Percentiles rank a stretch among this genome's conserved stretches.
Conservation (phyloP, 2,113 vertebrate genomes). For the Perca fluviatilis region DNA sequence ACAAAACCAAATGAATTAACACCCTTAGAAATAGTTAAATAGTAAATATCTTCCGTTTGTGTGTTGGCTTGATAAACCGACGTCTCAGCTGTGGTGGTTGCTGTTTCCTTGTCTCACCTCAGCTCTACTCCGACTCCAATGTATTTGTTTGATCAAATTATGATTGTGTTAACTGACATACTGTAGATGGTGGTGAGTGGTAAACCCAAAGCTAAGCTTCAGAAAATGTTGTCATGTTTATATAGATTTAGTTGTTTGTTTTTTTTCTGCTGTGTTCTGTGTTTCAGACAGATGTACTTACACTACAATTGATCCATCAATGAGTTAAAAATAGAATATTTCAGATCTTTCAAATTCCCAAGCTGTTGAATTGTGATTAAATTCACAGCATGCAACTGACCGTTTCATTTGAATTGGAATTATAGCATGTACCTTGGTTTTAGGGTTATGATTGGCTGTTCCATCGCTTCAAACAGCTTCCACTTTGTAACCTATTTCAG, state of each 20-base stretch:
- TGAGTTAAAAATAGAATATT: background rate
- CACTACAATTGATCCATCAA: constrained; percentile 23
- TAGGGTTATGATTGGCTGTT: background rate
- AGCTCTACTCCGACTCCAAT: background rate
- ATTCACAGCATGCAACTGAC: background rate
- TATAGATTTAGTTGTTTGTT: background rate
- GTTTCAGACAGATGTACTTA: constrained; percentile 19
- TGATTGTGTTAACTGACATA: constrained; percentile 30
- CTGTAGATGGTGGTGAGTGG: background rate
- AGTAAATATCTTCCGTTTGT: background rate
- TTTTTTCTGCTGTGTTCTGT: background rate
- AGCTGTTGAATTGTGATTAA: background rate
- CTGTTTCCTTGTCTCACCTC: background rate
- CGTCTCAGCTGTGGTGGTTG: background rate
- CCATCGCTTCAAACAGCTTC: background rate
- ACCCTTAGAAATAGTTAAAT: too few relatives aligned
- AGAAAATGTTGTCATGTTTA: background rate
- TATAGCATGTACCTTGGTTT: background rate
- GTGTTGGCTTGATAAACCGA: background rate
- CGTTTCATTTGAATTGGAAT: constrained; percentile 5
- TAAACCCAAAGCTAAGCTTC: constrained; percentile 40
- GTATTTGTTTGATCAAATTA: background rate
- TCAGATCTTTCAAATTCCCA: background rate
- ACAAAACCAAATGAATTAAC: background rate
- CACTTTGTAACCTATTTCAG: background rate